A percentile compares a stretch with the other conserved stretches of the same genome.
Conservation (phyloP, 2,888 invertebrate species). For the Alviniconcha strummeri region DNA sequence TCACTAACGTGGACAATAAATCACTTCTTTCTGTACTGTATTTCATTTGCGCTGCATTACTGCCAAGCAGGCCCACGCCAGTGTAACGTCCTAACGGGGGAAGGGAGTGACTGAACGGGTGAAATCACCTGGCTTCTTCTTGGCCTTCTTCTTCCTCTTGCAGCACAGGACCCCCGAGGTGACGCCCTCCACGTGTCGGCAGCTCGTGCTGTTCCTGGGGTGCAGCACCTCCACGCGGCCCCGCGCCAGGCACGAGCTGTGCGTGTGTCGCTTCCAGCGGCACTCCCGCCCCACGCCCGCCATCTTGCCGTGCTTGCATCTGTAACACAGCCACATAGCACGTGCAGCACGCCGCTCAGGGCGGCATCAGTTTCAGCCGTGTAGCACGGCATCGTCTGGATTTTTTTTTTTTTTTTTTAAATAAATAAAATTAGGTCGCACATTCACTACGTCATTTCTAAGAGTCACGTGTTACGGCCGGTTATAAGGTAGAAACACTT, state of each 20-base stretch:
- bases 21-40: too few relatives aligned
- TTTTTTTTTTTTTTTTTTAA: not conserved
- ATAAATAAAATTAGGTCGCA: not conserved
- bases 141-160: conserved; percentile 48
- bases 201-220: conserved; percentile 54
- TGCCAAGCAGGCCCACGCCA: too few relatives aligned
- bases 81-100: too few relatives aligned
- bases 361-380: too few relatives aligned
- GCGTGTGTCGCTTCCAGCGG: conserved; percentile 56
- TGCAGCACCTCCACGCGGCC: conserved; percentile 70
- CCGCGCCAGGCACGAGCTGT: conserved; percentile 62
- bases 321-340: conserved; percentile 33
- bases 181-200: conserved; percentile 59
- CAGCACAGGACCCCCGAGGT: conserved; percentile 70
- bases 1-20: too few relatives aligned
- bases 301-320: conserved; percentile 65
- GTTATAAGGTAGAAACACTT: too few relatives aligned
- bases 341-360: too few relatives aligned
- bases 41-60: too few relatives aligned
- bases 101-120: too few relatives aligned
- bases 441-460: not conserved
- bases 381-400: not conserved
- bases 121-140: conserved; percentile 2
- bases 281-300: conserved; percentile 69
- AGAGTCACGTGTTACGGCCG: too few relatives aligned